Base-by-base conservation (phyloP, 1,140 invertebrate genomes). In the Drosophila melanica region DNA sequence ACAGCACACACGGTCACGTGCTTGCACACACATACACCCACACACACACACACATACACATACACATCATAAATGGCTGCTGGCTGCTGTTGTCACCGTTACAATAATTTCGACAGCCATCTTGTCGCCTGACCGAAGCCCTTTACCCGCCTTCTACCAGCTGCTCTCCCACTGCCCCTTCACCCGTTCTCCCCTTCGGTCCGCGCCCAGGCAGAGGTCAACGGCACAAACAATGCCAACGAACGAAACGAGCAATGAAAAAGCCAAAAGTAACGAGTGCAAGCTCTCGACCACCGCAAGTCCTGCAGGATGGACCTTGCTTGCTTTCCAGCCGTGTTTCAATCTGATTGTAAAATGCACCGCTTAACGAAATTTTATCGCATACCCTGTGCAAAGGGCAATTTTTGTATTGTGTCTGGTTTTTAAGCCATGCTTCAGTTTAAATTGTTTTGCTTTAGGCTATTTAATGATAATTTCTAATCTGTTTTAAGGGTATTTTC, bases 51-150 rank as follows among this genome's bases (percentile, higher is more conserved):
- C 35, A 33, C 33, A 35, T 16, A 41, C 8, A 55, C 51, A 23
- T 11, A 18, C n/a, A 48, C 10, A 41, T 41, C 63, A 57, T 37
- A 60, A 42, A 60, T 50, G 55, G 27, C 14, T 60, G 37, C 54
- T 14, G 14, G 41, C 44, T 41, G 65, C 30, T 66, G 60, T 60
- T 71, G 72, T 53, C 50, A 57, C 54, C 58, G 58, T 55, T 57
- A 67, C 63, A 76, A 76, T 76, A 73, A 76, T 76, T 76, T 76
- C 55, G 69, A 76, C 69, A 76, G 57, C 47, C 74, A 60, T 42
- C 59, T 59, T 65, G 73, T 70, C 53, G 67, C 48, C 66, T 62
- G 66, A 47, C 41, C 27, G 57, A 18, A 47, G 23, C 35, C 35
- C 54, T 44, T 44, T 44, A 10, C 14, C 16, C 42, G 6, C 30